Conservation (phyloP, 2,113 vertebrate species). For the Cyanistes caeruleus region DNA sequence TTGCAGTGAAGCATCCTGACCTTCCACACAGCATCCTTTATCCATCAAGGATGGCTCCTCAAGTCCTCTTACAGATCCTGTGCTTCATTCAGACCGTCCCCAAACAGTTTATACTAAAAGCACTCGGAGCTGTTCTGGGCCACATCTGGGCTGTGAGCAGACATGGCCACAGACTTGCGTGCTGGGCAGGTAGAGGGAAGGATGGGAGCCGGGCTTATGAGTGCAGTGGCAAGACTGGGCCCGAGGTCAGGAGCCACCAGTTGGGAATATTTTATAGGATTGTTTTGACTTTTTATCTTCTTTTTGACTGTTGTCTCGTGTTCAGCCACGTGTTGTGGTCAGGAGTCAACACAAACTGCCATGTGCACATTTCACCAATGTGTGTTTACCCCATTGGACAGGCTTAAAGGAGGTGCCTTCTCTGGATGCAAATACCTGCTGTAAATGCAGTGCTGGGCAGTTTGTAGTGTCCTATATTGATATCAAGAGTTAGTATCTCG, state of each 20-base stretch:
- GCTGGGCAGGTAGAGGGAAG: background rate
- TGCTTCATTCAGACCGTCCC: background rate
- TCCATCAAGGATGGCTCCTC: background rate
- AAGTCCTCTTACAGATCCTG: fast-evolving
- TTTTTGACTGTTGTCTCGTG: background rate
- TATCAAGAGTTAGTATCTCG: background rate
- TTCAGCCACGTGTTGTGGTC: background rate
- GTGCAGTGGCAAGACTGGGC: too few relatives aligned
- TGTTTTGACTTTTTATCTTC: background rate
- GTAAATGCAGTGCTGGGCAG: background rate
- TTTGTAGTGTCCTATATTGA: background rate
- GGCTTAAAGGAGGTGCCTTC: background rate
- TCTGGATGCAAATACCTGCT: background rate
- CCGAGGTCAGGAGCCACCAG: fast-evolving
- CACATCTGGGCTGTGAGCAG: background rate
- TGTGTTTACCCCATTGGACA: background rate
- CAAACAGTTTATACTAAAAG: background rate
- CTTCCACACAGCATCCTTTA: too few relatives aligned
- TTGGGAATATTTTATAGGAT: background rate
- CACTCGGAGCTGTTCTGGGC: fast-evolving
- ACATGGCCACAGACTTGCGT: fast-evolving
- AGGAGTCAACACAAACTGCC: background rate
- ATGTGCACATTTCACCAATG: background rate
- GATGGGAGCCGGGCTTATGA: fast-evolving
- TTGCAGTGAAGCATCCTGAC: background rate